phyloP scores from a whole-genome alignment of 2,113 vertebrate genomes.

The Pogona vitticeps region DNA sequence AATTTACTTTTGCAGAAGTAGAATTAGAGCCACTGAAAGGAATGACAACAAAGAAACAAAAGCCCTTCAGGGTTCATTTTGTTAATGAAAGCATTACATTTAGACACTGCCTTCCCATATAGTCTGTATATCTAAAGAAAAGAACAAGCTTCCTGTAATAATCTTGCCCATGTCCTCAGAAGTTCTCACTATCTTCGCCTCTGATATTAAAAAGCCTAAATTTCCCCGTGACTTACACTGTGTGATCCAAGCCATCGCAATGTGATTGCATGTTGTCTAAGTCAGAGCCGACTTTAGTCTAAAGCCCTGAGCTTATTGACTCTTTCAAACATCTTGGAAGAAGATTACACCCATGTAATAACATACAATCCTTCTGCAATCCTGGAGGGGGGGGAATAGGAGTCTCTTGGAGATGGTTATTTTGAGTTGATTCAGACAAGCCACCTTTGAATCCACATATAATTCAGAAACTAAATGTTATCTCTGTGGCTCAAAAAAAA shows the following conservation, averaged over 20 bases:
- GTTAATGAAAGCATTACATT: slow-evolving; percentile 1
- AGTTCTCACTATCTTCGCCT: slow-evolving; percentile 13
- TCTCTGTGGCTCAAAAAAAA: neutral
- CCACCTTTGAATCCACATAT: slow-evolving; percentile 23
- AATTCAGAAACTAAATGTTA: slow-evolving; percentile 36
- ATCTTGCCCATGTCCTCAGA: slow-evolving; percentile 16
- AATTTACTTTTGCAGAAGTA: slow-evolving; percentile 10
- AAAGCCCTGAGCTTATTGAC: slow-evolving; percentile 47
- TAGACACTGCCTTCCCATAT: neutral
- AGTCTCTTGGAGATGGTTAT: slow-evolving; percentile 19
- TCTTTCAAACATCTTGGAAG: slow-evolving; percentile 66
- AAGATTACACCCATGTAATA: slow-evolving; percentile 71
- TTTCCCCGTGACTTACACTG: slow-evolving; percentile 11
- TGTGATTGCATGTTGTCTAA: slow-evolving; percentile 53
- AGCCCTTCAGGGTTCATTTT: neutral
- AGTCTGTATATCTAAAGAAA: neutral
- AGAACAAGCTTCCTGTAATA: slow-evolving; percentile 35
- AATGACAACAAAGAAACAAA: neutral
- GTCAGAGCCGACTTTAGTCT: slow-evolving; percentile 59
- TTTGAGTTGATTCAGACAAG: slow-evolving; percentile 42
- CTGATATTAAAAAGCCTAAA: slow-evolving; percentile 9
- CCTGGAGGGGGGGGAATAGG: neutral
- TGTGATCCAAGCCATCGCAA: slow-evolving; percentile 25
- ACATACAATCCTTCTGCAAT: slow-evolving; percentile 65
- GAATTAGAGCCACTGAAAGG: neutral